Evolutionary conservation across 1,140 invertebrate species (phyloP).

Genomic region (Matsumurasca onukii): DNA sequence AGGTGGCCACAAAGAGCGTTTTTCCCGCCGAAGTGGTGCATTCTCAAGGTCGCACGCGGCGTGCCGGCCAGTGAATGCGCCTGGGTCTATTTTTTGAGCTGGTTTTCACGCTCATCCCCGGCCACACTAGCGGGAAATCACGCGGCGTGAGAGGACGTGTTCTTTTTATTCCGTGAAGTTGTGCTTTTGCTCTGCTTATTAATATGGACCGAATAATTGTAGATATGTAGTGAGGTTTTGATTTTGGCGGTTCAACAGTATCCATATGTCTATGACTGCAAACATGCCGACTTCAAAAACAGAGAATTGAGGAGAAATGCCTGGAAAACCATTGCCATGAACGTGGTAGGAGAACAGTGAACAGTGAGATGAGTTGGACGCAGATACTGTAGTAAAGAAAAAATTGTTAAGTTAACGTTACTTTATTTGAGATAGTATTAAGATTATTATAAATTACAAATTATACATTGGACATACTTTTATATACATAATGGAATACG

Average conservation of each 20-base stretch:
- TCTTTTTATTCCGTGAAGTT: too few relatives aligned
- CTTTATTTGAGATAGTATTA: background rate
- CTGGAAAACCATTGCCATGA: background rate
- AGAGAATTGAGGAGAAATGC: background rate
- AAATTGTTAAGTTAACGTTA: background rate
- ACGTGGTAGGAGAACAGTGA: constrained; percentile 11
- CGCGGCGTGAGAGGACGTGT: too few relatives aligned
- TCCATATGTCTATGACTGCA: background rate
- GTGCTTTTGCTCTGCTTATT: too few relatives aligned
- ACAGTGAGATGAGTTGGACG: background rate
- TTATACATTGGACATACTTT: background rate
- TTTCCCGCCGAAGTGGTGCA: too few relatives aligned
- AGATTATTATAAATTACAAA: background rate
- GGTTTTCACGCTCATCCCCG: too few relatives aligned
- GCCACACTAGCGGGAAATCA: too few relatives aligned
- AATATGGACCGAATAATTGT: too few relatives aligned
- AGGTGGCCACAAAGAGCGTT: too few relatives aligned
- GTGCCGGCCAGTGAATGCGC: too few relatives aligned
- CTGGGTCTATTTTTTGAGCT: too few relatives aligned
- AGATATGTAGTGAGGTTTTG: background rate
- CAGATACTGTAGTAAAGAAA: background rate
- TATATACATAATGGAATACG: background rate
- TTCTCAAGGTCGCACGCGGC: too few relatives aligned
- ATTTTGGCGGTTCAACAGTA: constrained; percentile 3
- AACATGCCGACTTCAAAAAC: background rate